Base-by-base conservation (phyloP, 2,888 invertebrate genomes). In the Synergus itoensis region DNA sequence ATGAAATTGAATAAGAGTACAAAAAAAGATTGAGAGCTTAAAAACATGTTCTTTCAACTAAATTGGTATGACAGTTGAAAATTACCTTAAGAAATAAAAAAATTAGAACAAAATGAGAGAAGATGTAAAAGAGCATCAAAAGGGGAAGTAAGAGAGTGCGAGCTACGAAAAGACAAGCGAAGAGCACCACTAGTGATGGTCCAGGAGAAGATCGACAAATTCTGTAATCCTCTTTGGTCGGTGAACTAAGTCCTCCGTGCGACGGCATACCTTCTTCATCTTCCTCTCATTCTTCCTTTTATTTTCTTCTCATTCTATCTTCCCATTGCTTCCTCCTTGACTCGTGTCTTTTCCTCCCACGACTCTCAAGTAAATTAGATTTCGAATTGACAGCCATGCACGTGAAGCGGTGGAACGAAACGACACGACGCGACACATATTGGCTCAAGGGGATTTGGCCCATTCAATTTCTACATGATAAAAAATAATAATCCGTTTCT, bases 181-280 rank as follows among this genome's bases (percentile, higher is more conserved):
- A 28, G 28, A 28, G 28, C 3, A 28, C 28, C 28, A 45, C 62
- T 53, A 18, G 36, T 21, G 48, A 78, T 84, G 69, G 28, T 36
- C 45, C 48, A 73, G 14, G 36, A 53, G 28, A 48, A 73, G 69
- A 73, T 73, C 69, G 69, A 73, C 69, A 73, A 73, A 73, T 73
- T 90, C 90, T 86, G 88, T 92, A 92, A 92, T 92, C 92, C 91
- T 90, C 92, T 92, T 92, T 92, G 89, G 90, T 88, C 89, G 89
- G 90, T 88, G 90, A 88, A 89, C 89, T 91, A 90, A 90, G 89
- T 89, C 86, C 89, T 89, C 89, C 89, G 87, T 90, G 88, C 89
- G 89, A 90, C 88, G 90, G 89, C 90, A 84, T 88, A 86, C 85
- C 87, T 81, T 81, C 81, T 82, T 84, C 78, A 88, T 84, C 85